Evolutionary conservation across 2,797 vertebrate species (phyloP), one percentile per base, ranked within the genome.

Genomic region (Lutjanus campechanus): DNA sequence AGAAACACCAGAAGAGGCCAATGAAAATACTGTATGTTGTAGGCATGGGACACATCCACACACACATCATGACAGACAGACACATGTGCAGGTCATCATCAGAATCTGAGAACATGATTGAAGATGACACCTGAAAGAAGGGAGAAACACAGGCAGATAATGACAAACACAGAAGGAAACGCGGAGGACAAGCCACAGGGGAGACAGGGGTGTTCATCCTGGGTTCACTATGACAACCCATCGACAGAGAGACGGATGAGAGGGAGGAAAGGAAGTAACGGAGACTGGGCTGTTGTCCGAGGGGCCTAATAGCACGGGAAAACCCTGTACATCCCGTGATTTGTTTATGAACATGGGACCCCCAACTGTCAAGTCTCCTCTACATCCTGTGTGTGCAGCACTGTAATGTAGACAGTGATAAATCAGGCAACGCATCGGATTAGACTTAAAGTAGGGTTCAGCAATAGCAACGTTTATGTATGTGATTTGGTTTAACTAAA

Each of bases 341-440:
- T 82, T 89, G 86, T 81, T 79, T 88, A 66, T 86, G 81, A 81
- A 73, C 41, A 5, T 61, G 55, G 58, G 83, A 89, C 80, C 84
- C 69, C 74, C 73, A 44, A 59, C 86, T 81, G 85, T 79, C 49
- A 81, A 73, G 85, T 79, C 90, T 85, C 68, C 73, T 58, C 16
- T 72, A 80, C 85, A 91, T 95, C 91, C 92, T 91, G 81, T 64
- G 74, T 66, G 54, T 51, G 63, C 59, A 72, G 69, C 59, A 51
- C 16, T 70, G 51, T 49, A 43, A 74, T 6, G 29, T 41, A 66
- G 8, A 67, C 5, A 0, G 11, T 46, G 66, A 60, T 66, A 46
- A 61, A 75, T 74, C 25, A 60, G 46, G 29, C 40, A 29, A 54
- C 50, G 10, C 19, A 47, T 10, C 13, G 40, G 46, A 70, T 77